Base-by-base conservation (phyloP, 2,888 invertebrate species). In the Leptopilina myrica region DNA sequence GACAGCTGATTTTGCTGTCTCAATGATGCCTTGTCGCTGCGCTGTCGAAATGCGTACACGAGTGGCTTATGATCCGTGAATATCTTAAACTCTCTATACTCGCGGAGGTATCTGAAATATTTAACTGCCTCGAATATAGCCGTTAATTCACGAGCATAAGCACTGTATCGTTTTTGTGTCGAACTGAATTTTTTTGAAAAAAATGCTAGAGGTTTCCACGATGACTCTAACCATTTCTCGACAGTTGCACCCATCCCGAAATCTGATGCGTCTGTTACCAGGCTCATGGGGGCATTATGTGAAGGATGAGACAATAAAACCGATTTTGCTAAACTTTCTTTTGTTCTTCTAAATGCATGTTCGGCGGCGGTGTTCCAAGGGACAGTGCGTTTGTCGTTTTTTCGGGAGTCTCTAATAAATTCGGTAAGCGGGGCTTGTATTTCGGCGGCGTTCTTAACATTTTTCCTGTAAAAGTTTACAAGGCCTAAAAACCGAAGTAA, bases 401-500 rank as follows among this genome's bases (percentile, higher is more conserved):
- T 85, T 9, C 77, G 82, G 4, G 83, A 67, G 0, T 82, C 77
- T 46, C 8, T 46, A 6, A 64, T 53, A 1, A 84, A 80, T 62
- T 86, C 79, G 5, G 78, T 77, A 0, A 85, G 79, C 4, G 85
- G n/a, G 0, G 84, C 64, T 12, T 78, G 80, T 1, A 6, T 81
- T 43, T 6, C 43, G 9, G 1, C 81, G n/a, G 20, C 15, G 15
- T 64, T 64, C 59, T 14, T 59, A 59, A n/a, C 1, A 46, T 46
- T 46, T 46, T 11, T 59, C 59, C 59, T n/a, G 4, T 8, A 15
- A 84, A 89, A 90, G 80, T 90, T 91, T 0, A 90, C 14, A 87
- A 90, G 89, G 0, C 90, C 90, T 0, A 91, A 67, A 80, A 90
- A 90, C 5, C 85, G 80, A 6, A 87, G 79, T 0, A 92, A 79